Percentiles rank a stretch among this genome's conserved stretches.
Evolutionary conservation across 2,888 invertebrate species (phyloP).

Genomic region (Epiperipatus broadwayi): DNA sequence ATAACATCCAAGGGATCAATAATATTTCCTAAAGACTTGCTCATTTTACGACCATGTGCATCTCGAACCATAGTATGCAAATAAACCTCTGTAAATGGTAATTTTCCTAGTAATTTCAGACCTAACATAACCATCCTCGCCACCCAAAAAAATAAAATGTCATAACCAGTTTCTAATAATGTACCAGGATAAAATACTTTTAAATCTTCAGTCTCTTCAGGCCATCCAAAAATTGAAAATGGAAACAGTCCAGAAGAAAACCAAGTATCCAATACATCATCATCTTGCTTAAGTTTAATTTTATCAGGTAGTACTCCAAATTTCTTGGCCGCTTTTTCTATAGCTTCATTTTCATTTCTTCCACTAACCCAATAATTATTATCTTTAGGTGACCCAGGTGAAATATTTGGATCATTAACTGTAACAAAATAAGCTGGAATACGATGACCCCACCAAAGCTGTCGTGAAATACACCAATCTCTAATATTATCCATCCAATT

Average conservation of each 20-base stretch:
- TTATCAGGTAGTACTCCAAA: slow-evolving; percentile 37
- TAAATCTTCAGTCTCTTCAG: slow-evolving; percentile 49
- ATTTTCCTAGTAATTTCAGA: slow-evolving; percentile 59
- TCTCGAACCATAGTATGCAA: slow-evolving; percentile 94
- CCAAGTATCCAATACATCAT: slow-evolving; percentile 97
- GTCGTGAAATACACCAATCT: slow-evolving; percentile 95
- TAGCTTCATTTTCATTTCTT: slow-evolving; percentile 49
- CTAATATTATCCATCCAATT: slow-evolving; percentile 89
- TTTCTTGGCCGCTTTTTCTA: slow-evolving; percentile 50
- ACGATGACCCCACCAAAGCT: slow-evolving; percentile 98
- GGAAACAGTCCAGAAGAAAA: slow-evolving; percentile 92
- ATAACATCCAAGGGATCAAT: slow-evolving; percentile 87
- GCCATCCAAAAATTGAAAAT: slow-evolving; percentile 94
- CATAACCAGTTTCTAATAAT: slow-evolving; percentile 87
- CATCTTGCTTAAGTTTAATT: slow-evolving; percentile 50
- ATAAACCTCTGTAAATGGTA: slow-evolving; percentile 75
- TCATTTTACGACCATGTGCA: slow-evolving; percentile 96
- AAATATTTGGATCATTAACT: slow-evolving; percentile 31
- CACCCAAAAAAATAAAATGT: slow-evolving; percentile 97
- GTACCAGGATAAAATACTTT: slow-evolving; percentile 74
- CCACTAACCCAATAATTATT: slow-evolving; percentile 42
- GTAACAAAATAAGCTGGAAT: slow-evolving; percentile 77
- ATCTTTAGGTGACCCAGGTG: slow-evolving; percentile 28
- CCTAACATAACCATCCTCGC: slow-evolving; percentile 98
- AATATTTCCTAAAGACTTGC: slow-evolving; percentile 92